phyloP scores from a whole-genome alignment of 2,113 vertebrate species.

The Corythaeola cristata region DNA sequence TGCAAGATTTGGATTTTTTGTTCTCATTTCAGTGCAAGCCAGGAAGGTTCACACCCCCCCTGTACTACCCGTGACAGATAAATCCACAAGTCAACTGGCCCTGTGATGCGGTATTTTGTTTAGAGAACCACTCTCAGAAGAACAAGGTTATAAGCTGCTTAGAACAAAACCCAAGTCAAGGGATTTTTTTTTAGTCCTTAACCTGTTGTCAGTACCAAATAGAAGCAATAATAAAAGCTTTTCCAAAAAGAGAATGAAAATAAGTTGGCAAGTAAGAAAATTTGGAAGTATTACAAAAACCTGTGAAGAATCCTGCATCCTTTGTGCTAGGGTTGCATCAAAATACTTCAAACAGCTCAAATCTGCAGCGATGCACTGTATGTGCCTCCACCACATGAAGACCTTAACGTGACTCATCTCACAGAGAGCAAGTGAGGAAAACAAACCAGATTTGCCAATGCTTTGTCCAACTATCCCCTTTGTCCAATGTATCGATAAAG shows the following conservation, averaged over 20 bases:
- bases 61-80: not conserved
- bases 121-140: not conserved
- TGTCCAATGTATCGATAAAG: accelerated
- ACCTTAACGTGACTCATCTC: not conserved
- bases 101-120: too few species aligned
- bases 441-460: not conserved
- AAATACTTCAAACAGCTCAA: not conserved
- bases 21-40: not conserved
- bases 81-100: not conserved
- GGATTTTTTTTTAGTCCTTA: not conserved
- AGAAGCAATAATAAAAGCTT: not conserved
- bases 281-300: not conserved
- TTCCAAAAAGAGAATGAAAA: not conserved
- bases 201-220: not conserved
- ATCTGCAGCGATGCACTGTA: not conserved
- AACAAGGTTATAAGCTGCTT: not conserved
- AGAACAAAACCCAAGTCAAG: not conserved
- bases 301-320: not conserved
- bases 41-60: not conserved
- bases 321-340: not conserved
- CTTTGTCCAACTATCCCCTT: not conserved
- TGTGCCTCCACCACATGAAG: not conserved
- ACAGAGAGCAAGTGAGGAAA: not conserved
- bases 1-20: not conserved
- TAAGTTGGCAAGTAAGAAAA: not conserved